A percentile compares a stretch with the other conserved stretches of the same genome.
These are phyloP conservation scores for Philopedon plagiatum DNA, from an alignment of 2,888 invertebrate genomes.

Conservation along the genomic window DNA sequence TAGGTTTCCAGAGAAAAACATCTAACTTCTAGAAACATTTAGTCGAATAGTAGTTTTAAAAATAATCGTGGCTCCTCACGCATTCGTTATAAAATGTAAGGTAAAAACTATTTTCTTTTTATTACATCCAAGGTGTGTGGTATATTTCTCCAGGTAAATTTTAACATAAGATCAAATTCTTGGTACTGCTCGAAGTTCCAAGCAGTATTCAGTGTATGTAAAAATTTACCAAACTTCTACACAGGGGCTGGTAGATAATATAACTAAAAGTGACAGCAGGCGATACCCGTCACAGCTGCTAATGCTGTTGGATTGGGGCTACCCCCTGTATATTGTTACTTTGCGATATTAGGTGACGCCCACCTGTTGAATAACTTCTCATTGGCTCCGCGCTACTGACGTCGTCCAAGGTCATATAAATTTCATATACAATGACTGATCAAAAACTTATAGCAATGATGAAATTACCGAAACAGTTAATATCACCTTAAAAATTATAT, in stretches of 20 bases:
- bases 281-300: conserved; percentile 63
- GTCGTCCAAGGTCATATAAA: not conserved
- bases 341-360: conserved; percentile 43
- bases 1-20: conserved; percentile 32
- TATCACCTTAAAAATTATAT: conserved; percentile 11
- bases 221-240: conserved; percentile 41
- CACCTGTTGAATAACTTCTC: not conserved
- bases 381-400: not conserved
- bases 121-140: conserved; percentile 47
- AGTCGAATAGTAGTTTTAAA: conserved; percentile 20
- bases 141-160: conserved; percentile 36
- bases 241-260: conserved; percentile 50
- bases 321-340: conserved; percentile 60
- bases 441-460: not conserved
- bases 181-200: not conserved
- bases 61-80: conserved; percentile 32
- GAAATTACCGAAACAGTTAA: not conserved
- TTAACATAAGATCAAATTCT: conserved; percentile 22
- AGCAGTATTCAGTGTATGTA: conserved; percentile 10
- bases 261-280: conserved; percentile 58
- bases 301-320: conserved; percentile 63
- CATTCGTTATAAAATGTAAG: conserved; percentile 36
- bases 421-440: not conserved
- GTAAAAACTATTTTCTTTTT: conserved; percentile 43
- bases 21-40: conserved; percentile 25